Evolutionary conservation across 1,140 invertebrate genomes (phyloP), one percentile per base, ranked within the genome.

Genomic region (Rhizoglyphus robini): DNA sequence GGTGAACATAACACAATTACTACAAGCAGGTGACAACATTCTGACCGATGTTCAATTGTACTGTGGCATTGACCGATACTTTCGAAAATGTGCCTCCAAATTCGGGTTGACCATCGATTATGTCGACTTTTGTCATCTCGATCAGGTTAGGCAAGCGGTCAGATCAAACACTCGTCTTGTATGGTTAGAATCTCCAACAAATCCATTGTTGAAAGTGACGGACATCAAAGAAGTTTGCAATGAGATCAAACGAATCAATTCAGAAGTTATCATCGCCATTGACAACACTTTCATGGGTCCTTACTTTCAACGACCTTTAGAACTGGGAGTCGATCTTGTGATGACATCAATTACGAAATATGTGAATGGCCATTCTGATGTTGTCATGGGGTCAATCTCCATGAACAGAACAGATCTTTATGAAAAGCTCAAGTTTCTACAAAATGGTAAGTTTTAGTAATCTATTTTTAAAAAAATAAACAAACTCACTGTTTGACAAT

Each of bases 351-450:
- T 96, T 30, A 96, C 94, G 0, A 99, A 99, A 76, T 99, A 97
- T 72, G 93, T 98, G 84, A 98, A 98, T 77, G 96, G 95, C 0
- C 95, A 99, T 76, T 87, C 89, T 1, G 96, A 99, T 79, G 87
- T 96, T 49, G 85, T 99, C 1, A 98, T 99, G 96, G 96, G 96
- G 3, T 86, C 88, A 5, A 81, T 86, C 5, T 81, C 87, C 30
- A 82, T 85, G 3, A 91, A 84, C 68, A 80, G 84, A 71, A 82
- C 87, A 62, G 83, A 83, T 51, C 70, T 96, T 0, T 82, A 83
- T 69, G 73, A 86, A 29, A 81, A 80, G 73, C 74, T 98, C 15
- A 81, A 83, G 68, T 96, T 88, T 76, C 76, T 93, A 61, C 94
- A 98, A 82, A 94, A 96, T 75, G 81, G 90, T 92, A 80, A n/a